Evolutionary conservation across 2,113 vertebrate genomes (phyloP).

Genomic region (Andinoacara biseriatus): DNA sequence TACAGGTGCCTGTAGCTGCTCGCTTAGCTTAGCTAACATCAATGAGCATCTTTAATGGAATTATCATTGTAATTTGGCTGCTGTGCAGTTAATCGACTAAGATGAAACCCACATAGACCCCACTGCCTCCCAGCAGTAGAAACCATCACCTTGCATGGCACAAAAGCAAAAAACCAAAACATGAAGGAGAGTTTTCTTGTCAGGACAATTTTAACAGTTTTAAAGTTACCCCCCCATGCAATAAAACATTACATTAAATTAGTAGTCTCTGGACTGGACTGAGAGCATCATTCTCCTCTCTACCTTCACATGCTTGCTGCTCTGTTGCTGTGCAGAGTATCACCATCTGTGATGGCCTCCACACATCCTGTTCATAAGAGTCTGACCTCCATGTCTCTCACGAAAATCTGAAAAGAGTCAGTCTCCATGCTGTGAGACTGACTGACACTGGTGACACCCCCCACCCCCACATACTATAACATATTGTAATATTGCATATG

Average conservation of each 20-base stretch:
- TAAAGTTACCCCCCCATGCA: neutral
- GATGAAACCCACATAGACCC: too few species aligned
- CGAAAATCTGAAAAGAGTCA: too few species aligned
- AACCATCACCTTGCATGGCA: too few species aligned
- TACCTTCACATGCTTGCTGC: neutral
- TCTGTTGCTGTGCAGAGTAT: neutral
- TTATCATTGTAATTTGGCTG: neutral
- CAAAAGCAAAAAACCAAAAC: too few species aligned
- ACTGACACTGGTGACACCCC: neutral
- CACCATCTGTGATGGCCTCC: too few species aligned
- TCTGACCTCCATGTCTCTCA: neutral
- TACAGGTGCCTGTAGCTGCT: too few species aligned
- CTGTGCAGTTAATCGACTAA: neutral
- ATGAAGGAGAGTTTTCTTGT: too few species aligned
- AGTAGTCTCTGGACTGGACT: too few species aligned
- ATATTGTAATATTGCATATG: neutral
- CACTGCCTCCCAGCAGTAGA: too few species aligned
- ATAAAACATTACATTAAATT: too few species aligned
- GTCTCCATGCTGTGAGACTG: neutral
- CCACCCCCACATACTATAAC: neutral
- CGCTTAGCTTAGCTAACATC: too few species aligned
- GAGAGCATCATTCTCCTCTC: neutral
- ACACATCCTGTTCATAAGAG: too few species aligned
- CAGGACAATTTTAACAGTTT: neutral
- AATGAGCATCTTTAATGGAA: neutral